phyloP scores from a whole-genome alignment of 2,113 vertebrate genomes.

The Phoenicopterus ruber region DNA sequence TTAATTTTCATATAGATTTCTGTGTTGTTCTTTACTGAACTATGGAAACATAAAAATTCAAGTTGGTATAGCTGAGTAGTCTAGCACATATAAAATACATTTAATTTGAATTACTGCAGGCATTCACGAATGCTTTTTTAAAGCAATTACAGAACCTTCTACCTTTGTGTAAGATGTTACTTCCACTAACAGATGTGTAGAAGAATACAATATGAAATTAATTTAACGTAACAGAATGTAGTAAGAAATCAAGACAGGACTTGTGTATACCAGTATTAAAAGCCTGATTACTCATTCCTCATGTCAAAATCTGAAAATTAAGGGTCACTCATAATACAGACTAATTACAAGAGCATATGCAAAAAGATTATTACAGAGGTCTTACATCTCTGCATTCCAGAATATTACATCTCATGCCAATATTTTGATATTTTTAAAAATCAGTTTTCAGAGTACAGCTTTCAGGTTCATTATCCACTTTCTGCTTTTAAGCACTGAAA shows the following conservation, averaged over 20 bases:
- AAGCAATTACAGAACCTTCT: not conserved
- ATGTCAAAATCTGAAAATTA: slow-evolving; percentile 15
- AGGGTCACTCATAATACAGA: not conserved
- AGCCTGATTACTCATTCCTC: not conserved
- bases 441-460: not conserved
- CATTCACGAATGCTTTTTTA: not conserved
- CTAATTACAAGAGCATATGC: not conserved
- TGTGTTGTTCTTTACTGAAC: not conserved
- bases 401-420: not conserved
- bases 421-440: not conserved
- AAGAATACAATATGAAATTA: not conserved
- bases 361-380: not conserved
- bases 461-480: not conserved
- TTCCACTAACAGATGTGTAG: not conserved
- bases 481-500: not conserved
- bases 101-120: not conserved
- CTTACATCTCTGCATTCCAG: not conserved
- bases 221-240: not conserved
- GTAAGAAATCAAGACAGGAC: not conserved
- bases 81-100: not conserved
- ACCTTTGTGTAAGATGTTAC: not conserved
- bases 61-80: not conserved
- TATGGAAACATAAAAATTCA: not conserved
- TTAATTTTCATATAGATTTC: not conserved
- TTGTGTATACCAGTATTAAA: not conserved